These are phyloP conservation scores for Chaitophorus viminalis DNA, from an alignment of 2,888 invertebrate species.

Conservation along the genomic window DNA sequence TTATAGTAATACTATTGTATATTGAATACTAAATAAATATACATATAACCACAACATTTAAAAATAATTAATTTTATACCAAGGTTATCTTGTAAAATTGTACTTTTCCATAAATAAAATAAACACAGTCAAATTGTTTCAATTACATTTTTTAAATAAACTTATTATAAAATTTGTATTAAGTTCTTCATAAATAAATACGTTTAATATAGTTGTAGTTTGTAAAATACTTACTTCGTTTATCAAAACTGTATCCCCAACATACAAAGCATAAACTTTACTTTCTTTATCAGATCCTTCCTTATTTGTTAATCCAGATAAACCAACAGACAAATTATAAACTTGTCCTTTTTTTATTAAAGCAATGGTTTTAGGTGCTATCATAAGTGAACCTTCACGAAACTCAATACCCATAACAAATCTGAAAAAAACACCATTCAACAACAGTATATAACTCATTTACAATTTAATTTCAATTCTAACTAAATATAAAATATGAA, in stretches of 20 bases:
- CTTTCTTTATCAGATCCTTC: slow-evolving; percentile 86
- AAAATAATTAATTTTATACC: no score
- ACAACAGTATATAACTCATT: not conserved
- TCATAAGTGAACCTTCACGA: slow-evolving; percentile 90
- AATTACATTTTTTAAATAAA: no score
- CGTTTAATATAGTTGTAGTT: no score
- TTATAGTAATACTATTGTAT: no score
- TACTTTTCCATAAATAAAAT: no score
- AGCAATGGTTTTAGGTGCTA: slow-evolving; percentile 88
- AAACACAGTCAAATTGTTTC: no score
- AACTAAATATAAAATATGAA: not conserved
- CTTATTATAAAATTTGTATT: no score
- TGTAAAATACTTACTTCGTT: slow-evolving; percentile 75
- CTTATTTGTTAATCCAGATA: slow-evolving; percentile 84
- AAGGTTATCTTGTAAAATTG: no score
- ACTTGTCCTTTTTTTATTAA: slow-evolving; percentile 92
- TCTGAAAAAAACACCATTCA: slow-evolving; percentile 67
- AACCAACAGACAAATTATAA: slow-evolving; percentile 94
- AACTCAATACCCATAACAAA: slow-evolving; percentile 99
- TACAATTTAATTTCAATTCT: not conserved
- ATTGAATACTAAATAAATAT: no score
- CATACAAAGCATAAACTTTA: slow-evolving; percentile 90
- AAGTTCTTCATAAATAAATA: no score
- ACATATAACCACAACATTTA: no score
- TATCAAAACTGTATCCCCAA: slow-evolving; percentile 97